Evolutionary conservation across 2,888 invertebrate genomes (phyloP).

Genomic region (Pristionchus japonicus): DNA sequence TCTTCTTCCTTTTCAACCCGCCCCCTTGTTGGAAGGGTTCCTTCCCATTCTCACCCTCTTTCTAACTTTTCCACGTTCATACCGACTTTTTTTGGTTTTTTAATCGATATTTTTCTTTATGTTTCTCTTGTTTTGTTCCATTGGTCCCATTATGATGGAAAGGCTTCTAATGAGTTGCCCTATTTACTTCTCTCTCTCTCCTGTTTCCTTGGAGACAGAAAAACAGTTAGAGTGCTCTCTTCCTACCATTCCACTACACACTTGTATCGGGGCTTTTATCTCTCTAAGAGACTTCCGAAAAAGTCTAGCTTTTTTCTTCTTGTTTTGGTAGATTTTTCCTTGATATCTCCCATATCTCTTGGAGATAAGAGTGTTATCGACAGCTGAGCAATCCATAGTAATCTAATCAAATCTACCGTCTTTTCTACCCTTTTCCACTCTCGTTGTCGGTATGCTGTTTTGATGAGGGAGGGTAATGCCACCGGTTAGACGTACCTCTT

Average conservation of each 20-base stretch:
- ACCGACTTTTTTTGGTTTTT: neutral
- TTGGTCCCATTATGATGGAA: neutral
- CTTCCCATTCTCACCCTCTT: neutral
- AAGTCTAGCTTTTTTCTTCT: neutral
- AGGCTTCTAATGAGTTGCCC: neutral
- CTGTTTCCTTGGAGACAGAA: neutral
- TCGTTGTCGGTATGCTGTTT: neutral
- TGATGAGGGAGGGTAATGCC: conserved; percentile 32
- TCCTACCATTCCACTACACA: neutral
- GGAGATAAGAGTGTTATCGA: neutral
- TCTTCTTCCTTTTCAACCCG: neutral
- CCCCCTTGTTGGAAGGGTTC: neutral
- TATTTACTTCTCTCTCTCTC: neutral
- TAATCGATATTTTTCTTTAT: neutral
- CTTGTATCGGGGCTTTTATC: neutral
- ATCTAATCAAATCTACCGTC: neutral
- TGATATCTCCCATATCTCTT: neutral
- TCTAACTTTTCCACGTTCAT: neutral
- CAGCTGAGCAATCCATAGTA: neutral
- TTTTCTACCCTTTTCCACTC: neutral
- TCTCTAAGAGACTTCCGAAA: neutral
- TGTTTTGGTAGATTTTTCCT: neutral
- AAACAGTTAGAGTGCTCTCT: neutral
- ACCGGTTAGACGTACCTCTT: neutral
- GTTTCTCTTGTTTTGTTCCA: neutral